Evolutionary conservation across 2,797 vertebrate species (phyloP), one percentile per base, ranked within the genome.

Genomic region (Mico argentatus): DNA sequence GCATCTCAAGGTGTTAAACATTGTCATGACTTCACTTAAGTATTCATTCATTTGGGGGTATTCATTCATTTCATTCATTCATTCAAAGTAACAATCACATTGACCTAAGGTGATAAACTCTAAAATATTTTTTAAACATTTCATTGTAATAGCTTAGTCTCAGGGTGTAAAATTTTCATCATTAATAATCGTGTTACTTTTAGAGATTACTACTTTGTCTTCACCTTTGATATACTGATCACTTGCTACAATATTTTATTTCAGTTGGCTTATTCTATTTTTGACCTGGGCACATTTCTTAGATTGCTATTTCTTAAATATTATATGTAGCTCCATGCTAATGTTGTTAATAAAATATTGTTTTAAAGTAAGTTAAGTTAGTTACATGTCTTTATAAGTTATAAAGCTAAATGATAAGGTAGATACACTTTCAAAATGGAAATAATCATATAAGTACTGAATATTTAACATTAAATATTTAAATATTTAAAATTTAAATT

Each of bases 191-290:
- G 44, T 33, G 59, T 92, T 94, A 80, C 48, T 91, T 97, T 91
- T 48, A n/a, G 91, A 88, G 12, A 50, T 95, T 88, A 50, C 36
- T 91, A 26, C 2, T 94, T 36, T 64, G 2, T 87, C 52, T 96
- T 94, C 9, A 87, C 39, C 33, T 88, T 61, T 89, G n/a, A 24
- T 93, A 57, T 88, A 91, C 19, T 61, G 48, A 91, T 89, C 27
- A 80, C 75, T 93, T 96, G 36, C 24, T 30, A 8, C 64, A 88
- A 64, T 95, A 72, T 88, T 97, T 97, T 93, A 92, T 91, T 93
- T 97, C 50, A 90, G 4, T 50, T 88, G 76, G 14, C 24, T 95
- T 59, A 84, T 96, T 92, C 33, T 93, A 0, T 95, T 95, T 96
- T 76, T 95, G 55, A 83, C 22, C 15, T 91, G 24, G 44, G 59